Conservation (phyloP, 2,888 invertebrate species). For the Lumbricus terrestris region DNA sequence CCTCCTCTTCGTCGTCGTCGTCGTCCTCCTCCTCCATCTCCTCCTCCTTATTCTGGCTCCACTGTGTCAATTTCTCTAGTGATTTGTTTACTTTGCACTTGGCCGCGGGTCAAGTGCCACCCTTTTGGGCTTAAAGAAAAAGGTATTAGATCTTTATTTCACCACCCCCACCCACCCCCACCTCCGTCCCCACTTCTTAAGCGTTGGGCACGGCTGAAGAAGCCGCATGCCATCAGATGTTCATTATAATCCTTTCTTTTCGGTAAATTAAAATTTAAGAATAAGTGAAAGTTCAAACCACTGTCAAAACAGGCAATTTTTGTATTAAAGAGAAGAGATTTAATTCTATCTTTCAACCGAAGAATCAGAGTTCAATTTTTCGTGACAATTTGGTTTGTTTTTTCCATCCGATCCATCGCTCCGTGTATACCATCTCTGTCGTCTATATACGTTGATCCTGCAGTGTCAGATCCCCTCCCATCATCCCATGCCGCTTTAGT, state of each 20-base stretch:
- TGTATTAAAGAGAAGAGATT: too few species aligned
- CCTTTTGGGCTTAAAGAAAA: neutral
- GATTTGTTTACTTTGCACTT: conserved; percentile 3
- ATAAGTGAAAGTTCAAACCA: too few species aligned
- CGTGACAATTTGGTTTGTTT: too few species aligned
- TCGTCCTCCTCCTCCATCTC: too few species aligned
- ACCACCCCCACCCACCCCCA: too few species aligned
- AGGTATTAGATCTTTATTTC: neutral
- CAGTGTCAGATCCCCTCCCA: neutral
- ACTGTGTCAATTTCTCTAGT: neutral
- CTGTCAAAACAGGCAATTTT: too few species aligned
- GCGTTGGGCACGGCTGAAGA: neutral
- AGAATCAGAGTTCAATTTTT: neutral
- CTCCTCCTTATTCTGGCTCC: neutral
- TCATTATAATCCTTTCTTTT: too few species aligned
- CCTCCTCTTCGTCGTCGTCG: neutral
- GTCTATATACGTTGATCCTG: neutral
- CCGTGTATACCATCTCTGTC: neutral
- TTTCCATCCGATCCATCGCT: neutral
- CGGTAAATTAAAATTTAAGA: too few species aligned
- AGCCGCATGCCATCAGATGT: neutral
- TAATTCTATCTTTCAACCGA: too few species aligned
- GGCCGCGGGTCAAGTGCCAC: neutral
- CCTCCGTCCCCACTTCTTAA: too few species aligned
- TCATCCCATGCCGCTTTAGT: neutral